Conservation (phyloP, 2,113 vertebrate genomes). For the Pluvianellus socialis region DNA sequence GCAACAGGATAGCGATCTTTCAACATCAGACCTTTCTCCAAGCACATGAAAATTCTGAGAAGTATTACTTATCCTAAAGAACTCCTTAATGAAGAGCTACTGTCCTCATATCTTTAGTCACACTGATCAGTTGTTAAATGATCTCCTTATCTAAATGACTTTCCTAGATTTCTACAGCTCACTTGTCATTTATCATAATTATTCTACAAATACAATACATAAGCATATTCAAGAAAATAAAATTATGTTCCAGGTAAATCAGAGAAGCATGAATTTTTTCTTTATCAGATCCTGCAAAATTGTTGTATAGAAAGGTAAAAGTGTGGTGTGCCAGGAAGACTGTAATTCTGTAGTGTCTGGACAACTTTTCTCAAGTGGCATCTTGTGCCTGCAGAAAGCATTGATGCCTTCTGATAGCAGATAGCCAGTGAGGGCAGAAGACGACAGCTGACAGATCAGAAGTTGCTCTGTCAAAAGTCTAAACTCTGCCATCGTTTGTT, state of each 20-base stretch:
- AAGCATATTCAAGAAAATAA: neutral
- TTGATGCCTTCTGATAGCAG: neutral
- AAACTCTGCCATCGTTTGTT: neutral
- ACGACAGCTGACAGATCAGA: neutral
- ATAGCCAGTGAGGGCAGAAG: neutral
- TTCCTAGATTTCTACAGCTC: neutral
- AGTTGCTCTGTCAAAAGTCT: neutral
- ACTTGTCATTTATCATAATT: neutral
- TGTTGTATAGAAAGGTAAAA: neutral
- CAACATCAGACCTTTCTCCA: neutral
- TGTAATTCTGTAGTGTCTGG: neutral
- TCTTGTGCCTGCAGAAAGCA: neutral
- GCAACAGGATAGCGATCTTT: neutral
- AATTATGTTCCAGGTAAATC: neutral
- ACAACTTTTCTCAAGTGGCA: neutral
- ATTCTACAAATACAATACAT: neutral
- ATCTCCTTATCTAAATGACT: neutral
- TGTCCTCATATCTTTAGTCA: neutral
- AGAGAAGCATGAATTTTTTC: neutral
- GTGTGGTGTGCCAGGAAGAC: neutral
- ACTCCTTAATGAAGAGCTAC: neutral
- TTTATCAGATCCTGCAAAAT: neutral
- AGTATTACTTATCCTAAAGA: neutral
- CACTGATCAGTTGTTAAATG: neutral
- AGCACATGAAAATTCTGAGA: neutral